These are phyloP conservation scores for Allophyes oxyacanthae DNA, from an alignment of 2,888 invertebrate genomes.

Conservation along the genomic window DNA sequence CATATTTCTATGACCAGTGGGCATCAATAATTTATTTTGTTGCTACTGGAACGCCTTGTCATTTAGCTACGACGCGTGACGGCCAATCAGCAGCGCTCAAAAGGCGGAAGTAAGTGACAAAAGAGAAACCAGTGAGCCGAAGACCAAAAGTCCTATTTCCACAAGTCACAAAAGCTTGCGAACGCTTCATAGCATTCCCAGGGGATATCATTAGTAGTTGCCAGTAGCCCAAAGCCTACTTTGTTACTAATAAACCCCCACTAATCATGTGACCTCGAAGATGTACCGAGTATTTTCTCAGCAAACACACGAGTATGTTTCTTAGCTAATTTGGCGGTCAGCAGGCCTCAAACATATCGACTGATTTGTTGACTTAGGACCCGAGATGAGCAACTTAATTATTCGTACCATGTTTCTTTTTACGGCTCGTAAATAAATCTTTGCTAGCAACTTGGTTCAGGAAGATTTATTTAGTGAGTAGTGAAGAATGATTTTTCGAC, in stretches of 20 bases:
- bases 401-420: conserved; percentile 49
- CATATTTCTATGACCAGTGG: no score
- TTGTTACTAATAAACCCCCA: conserved; percentile 16
- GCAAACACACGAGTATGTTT: conserved; percentile 34
- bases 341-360: conserved; percentile 29
- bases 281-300: conserved; percentile 38
- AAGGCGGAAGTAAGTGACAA: no score
- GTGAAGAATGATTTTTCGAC: conserved; percentile 1
- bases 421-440: conserved; percentile 46
- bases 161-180: conserved; percentile 16
- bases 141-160: conserved; percentile 21
- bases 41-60: no score
- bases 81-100: no score
- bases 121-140: not conserved
- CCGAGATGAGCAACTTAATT: conserved; percentile 51
- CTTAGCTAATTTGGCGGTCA: conserved; percentile 45
- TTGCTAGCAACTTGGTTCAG: conserved; percentile 11
- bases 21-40: no score
- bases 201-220: conserved; percentile 35
- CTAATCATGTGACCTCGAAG: conserved; percentile 40
- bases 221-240: conserved; percentile 8
- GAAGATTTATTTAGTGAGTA: conserved; percentile 28
- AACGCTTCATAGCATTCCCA: conserved; percentile 4
- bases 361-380: conserved; percentile 56
- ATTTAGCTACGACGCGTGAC: no score